Base-by-base conservation (phyloP, 2,888 invertebrate species). In the Hypselothyrea guttata region DNA sequence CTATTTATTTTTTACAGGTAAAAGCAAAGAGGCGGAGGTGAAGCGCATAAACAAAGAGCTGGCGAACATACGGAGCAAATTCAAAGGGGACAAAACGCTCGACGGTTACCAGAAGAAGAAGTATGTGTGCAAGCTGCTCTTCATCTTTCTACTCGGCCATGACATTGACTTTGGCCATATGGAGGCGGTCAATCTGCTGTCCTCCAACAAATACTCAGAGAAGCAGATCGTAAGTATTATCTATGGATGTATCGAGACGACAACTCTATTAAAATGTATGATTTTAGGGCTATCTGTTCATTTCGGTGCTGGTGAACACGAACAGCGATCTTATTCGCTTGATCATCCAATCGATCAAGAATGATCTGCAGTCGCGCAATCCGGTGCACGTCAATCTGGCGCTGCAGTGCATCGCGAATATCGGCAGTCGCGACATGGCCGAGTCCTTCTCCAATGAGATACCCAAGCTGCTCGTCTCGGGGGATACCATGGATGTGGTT, bases 91-190 rank as follows among this genome's bases (percentile, higher is more conserved):
- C 90, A 99, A 99, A 93, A 99, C 99, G 45, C 92, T 99, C 60
- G 99, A 99, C 92, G 99, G 99, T 34, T 99, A 99, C 91, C 99
- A 99, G 90, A 99, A 99, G 93, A 99, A 99, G 92, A 99, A 99
- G 92, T 99, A 99, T 93, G 99, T 99, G 63, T 99, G 99, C 92
- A 99, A 99, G 91, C 92, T 99, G 78, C 92, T 99, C 73, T 99
- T 99, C 92, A 99, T 99, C 90, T 99, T 99, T 91, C 92, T 99
- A 74, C 94, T 99, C 85, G 99, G 99, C 73, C 99, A 99, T 91
- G 99, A 99, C 91, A 99, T 99, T 90, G 99, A 99, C 91, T 99
- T 99, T 91, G 99, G 99, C 69, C 99, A 99, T 91, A 99, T 99
- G 99, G 99, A 99, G 92, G 99, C 99, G 48, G 99, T 99, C 81